Base-by-base conservation (phyloP, 2,888 invertebrate genomes). In the Campopleginae sp. region DNA sequence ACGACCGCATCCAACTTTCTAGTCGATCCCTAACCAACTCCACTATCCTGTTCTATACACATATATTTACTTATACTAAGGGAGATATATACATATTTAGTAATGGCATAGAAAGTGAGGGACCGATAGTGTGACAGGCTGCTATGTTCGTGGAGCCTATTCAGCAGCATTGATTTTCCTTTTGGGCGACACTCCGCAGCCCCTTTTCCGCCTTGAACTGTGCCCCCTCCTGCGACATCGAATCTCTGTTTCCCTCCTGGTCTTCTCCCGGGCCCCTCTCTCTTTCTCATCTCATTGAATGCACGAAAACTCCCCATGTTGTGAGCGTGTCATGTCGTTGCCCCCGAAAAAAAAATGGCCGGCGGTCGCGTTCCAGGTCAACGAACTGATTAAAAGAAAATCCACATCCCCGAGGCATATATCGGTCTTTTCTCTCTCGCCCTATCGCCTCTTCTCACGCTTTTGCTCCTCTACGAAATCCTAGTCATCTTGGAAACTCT, bases 91-190 rank as follows among this genome's bases (percentile, higher is more conserved):
- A 54, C 44, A 58, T 66, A 44, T 75, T 51, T 79, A 46, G 76
- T 65, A 66, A 54, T 58, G 23, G 44, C 68, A 74, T 80, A 68
- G 82, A 23, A 71, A 58, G 71, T 76, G 70, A 68, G 42, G 71
- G 70, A 82, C 80, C 83, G 85, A 88, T 88, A 88, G 87, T 88
- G 87, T 88, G 87, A 88, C 88, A 87, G 86, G 83, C 88, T 86
- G 87, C 87, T 87, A 86, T 78, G 83, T 83, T 86, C 83, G 80
- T 83, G 87, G 88, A 90, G 91, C 91, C 91, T 89, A 91, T 92
- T 91, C 91, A 88, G 63, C 91, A 85, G 91, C 92, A 92, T 92
- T 92, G 92, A 92, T 92, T 92, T 92, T 92, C 90, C 90, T 91
- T 92, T 91, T 90, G 89, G 89, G 88, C 70, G 80, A 81, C 63